Conservation (phyloP, 2,113 vertebrate species). For the Vulpes lagopus region DNA sequence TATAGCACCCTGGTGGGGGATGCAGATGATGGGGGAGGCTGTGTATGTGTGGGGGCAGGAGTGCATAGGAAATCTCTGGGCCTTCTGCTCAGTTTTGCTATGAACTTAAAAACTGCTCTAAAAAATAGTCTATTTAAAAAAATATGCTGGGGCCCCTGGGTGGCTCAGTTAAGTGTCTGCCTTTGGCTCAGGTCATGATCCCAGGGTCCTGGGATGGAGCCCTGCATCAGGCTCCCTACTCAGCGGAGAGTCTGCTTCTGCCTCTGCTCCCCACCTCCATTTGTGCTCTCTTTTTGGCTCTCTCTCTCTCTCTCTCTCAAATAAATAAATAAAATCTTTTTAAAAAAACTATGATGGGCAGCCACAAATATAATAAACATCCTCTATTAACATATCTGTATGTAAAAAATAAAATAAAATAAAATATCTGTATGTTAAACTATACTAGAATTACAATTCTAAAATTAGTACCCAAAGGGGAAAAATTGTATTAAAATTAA, state of each 20-base stretch:
- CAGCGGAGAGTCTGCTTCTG: too few species aligned
- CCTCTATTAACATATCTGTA: background rate
- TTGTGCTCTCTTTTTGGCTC: too few species aligned
- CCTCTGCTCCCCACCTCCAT: too few species aligned
- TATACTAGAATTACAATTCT: background rate
- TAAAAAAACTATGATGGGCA: background rate
- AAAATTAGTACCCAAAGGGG: background rate
- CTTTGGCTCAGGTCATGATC: too few species aligned
- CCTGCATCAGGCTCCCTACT: too few species aligned
- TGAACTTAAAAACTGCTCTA: background rate
- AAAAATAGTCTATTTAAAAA: background rate
- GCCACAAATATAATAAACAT: background rate
- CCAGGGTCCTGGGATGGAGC: too few species aligned
- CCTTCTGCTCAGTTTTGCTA: background rate
- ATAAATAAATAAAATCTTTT: too few species aligned
- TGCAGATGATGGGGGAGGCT: background rate
- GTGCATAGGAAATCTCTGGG: background rate
- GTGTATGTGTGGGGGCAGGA: accelerated
- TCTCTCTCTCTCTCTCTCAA: too few species aligned
- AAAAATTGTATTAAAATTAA: background rate
- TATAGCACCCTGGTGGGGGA: too few species aligned
- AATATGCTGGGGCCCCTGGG: too few species aligned
- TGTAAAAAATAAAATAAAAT: background rate
- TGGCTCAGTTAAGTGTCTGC: too few species aligned
- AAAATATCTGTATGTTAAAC: background rate